A percentile compares a stretch with the other conserved stretches of the same genome.
These are phyloP conservation scores for Rallus limicola DNA, from an alignment of 2,113 vertebrate genomes.

Conservation along the genomic window DNA sequence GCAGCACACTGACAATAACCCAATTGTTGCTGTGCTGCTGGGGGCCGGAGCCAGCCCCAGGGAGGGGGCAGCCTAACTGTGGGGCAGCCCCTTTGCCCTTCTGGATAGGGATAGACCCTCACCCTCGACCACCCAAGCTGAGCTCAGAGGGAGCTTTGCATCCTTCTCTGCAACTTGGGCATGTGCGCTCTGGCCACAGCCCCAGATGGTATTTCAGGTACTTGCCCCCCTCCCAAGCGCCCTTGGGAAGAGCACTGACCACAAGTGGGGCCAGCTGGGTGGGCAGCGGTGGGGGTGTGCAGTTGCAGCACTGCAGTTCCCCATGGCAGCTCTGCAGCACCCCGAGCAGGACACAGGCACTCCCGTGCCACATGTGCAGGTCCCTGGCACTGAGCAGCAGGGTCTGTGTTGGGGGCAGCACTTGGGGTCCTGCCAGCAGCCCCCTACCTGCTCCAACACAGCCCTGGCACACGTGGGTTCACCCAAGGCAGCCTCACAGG, in stretches of 20 bases:
- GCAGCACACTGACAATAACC: not conserved
- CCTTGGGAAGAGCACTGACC: not conserved
- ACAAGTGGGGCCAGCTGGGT: rapidly evolving
- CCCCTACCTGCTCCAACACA: not conserved
- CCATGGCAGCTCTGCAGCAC: not conserved
- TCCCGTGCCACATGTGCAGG: not conserved
- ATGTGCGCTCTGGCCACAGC: rapidly evolving
- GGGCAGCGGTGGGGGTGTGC: too few relatives aligned
- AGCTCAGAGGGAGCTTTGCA: not conserved
- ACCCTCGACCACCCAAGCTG: not conserved
- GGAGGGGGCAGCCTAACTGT: not conserved
- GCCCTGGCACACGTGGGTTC: not conserved
- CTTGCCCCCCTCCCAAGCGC: not conserved
- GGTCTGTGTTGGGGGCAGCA: not conserved
- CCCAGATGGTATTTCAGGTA: not conserved
- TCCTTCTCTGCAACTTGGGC: not conserved
- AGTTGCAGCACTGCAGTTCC: not conserved
- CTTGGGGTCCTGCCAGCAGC: rapidly evolving
- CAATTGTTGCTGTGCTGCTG: rapidly evolving
- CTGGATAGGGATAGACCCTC: rapidly evolving
- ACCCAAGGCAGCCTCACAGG: rapidly evolving
- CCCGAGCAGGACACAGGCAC: not conserved
- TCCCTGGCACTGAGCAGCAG: not conserved
- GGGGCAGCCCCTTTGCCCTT: not conserved
- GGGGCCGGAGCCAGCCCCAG: not conserved